A percentile compares a stretch with the other conserved stretches of the same genome.
phyloP scores from a whole-genome alignment of 2,888 invertebrate species.

The Oconnorella tubifera region DNA sequence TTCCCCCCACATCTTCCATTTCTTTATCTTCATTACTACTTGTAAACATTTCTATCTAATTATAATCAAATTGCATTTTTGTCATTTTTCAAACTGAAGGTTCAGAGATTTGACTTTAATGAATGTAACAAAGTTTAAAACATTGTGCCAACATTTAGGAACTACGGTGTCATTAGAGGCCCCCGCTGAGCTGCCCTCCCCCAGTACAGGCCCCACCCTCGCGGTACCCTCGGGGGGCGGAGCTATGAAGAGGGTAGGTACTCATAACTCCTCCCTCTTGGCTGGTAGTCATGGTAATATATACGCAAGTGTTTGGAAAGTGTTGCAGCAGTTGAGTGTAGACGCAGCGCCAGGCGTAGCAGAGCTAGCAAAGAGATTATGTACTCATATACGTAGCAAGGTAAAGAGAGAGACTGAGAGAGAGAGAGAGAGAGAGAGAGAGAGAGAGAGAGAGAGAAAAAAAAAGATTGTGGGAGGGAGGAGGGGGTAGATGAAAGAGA shows the following conservation, averaged over 20 bases:
- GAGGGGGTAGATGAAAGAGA: background rate
- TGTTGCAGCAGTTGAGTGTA: conserved; percentile 70
- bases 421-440: conserved; percentile 2
- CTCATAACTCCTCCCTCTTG: background rate
- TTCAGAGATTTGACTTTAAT: no score
- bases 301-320: conserved; percentile 82
- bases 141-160: no score
- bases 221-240: background rate
- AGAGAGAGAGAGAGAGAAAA: background rate
- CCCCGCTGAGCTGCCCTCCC: no score
- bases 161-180: no score
- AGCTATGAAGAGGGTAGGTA: background rate
- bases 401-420: conserved; percentile 9
- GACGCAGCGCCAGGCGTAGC: conserved; percentile 87
- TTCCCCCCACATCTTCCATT: no score
- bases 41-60: no score
- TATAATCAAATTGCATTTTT: no score
- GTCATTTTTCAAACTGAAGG: no score
- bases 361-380: conserved; percentile 66
- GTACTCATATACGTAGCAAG: conserved; percentile 13
- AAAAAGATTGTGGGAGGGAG: background rate
- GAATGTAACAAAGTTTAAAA: no score
- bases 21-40: no score
- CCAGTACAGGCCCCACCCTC: background rate
- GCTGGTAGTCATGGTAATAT: conserved; percentile 57